Percentiles rank a stretch among this genome's conserved stretches.
Conservation (phyloP, 2,797 vertebrate genomes). For the Crenichthys baileyi region DNA sequence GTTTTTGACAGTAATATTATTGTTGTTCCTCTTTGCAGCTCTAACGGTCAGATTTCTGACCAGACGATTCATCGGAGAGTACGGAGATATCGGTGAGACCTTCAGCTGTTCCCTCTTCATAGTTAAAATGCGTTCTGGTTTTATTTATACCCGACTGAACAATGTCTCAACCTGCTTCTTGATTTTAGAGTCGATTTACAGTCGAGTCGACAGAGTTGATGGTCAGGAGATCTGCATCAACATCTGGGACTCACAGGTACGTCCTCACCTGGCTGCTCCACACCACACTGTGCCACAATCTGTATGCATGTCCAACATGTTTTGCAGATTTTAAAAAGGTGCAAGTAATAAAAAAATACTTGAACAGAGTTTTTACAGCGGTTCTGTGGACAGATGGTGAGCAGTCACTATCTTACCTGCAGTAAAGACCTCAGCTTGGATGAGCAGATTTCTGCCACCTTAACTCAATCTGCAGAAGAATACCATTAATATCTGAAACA, state of each 20-base stretch:
- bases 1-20: neutral
- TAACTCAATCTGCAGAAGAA: neutral
- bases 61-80: constrained; percentile 77
- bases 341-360: neutral
- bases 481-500: too few relatives aligned
- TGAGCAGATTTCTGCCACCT: neutral
- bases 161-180: neutral
- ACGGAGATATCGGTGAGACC: constrained; percentile 73
- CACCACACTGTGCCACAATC: neutral
- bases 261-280: constrained; percentile 28
- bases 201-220: constrained; percentile 68
- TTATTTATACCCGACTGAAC: neutral
- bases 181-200: constrained; percentile 74
- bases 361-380: neutral
- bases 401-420: neutral
- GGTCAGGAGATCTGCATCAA: constrained; percentile 73
- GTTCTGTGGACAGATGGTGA: neutral
- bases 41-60: constrained; percentile 77
- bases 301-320: too few relatives aligned
- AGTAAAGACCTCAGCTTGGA: neutral
- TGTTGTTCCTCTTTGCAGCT: constrained; percentile 46
- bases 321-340: too few relatives aligned
- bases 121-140: neutral
- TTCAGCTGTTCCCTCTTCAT: neutral
- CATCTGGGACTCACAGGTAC: constrained; percentile 79